phyloP scores from a whole-genome alignment of 2,888 invertebrate species.

The Luperina nickerlii region DNA sequence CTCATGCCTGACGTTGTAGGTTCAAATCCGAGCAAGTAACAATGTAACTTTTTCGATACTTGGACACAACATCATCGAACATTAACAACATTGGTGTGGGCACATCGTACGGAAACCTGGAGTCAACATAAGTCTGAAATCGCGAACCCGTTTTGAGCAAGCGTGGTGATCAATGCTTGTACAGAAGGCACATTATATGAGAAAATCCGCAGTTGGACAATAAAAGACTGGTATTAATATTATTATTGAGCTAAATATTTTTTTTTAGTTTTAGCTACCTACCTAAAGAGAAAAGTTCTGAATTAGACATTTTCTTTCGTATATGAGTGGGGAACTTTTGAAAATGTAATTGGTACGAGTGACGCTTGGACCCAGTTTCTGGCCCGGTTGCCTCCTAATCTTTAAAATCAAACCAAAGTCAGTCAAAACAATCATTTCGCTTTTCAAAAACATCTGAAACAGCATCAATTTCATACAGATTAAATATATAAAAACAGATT shows the following conservation, averaged over 20 bases:
- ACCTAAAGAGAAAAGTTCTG: not conserved
- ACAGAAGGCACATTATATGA: no score
- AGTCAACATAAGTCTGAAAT: not conserved
- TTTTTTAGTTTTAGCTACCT: no score
- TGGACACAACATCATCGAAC: no score
- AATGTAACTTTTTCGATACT: no score
- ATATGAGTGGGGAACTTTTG: no score
- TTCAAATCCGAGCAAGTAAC: no score
- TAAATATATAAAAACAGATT: slow-evolving; percentile 55
- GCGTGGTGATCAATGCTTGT: not conserved
- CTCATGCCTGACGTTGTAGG: no score
- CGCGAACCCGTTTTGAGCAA: not conserved
- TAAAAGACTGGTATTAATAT: no score
- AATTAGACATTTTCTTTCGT: not conserved
- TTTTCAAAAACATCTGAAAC: slow-evolving; percentile 10
- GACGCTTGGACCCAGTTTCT: not conserved
- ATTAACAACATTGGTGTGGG: no score
- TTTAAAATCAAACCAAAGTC: not conserved
- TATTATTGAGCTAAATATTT: no score
- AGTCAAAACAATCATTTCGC: slow-evolving; percentile 12
- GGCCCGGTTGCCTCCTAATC: not conserved
- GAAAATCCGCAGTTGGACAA: no score
- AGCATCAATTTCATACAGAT: slow-evolving; percentile 46
- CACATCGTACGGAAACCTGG: no score
- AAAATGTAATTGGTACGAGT: not conserved